These are phyloP conservation scores for Aphelocoma californica DNA, from an alignment of 2,797 vertebrate species.

Conservation along the genomic window DNA sequence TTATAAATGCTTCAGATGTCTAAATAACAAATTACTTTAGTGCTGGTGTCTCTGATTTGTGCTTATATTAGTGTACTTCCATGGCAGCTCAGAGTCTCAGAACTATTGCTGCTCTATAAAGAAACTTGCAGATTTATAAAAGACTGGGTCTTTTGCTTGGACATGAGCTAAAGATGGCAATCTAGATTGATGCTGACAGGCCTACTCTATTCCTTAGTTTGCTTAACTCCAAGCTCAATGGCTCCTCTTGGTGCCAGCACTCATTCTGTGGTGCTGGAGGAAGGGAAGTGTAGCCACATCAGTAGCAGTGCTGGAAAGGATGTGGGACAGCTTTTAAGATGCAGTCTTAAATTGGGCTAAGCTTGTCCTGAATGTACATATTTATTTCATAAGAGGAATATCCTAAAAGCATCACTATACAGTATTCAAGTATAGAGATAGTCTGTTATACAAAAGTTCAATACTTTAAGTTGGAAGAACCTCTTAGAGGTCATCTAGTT, in stretches of 20 bases:
- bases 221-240: background rate
- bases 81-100: background rate
- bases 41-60: background rate
- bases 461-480: background rate
- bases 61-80: background rate
- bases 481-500: background rate
- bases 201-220: background rate
- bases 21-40: background rate
- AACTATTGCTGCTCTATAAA: background rate
- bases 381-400: background rate
- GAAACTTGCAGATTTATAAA: background rate
- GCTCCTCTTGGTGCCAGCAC: background rate
- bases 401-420: background rate
- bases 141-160: background rate
- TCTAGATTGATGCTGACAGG: background rate
- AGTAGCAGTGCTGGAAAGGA: background rate
- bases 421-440: background rate
- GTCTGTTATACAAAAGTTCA: background rate
- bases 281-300: background rate
- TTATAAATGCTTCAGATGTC: background rate
- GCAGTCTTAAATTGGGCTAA: background rate
- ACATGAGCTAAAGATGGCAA: background rate
- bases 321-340: background rate
- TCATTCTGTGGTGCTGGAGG: background rate
- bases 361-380: accelerated